Conservation (phyloP, 2,888 invertebrate species). For the Minunthozetes semirufus region DNA sequence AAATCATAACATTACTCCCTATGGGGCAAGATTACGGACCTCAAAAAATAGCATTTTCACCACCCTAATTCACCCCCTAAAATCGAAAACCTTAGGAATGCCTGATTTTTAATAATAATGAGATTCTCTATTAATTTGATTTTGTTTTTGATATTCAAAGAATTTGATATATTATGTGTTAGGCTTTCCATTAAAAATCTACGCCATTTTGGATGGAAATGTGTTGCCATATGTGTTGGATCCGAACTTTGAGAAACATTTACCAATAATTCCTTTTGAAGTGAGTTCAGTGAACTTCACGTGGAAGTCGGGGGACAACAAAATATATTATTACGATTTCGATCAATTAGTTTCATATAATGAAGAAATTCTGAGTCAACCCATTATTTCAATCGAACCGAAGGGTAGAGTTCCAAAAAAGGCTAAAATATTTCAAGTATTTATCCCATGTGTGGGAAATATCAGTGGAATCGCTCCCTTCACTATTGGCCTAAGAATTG, state of each 20-base stretch:
- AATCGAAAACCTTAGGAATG: too few relatives aligned
- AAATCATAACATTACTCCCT: too few relatives aligned
- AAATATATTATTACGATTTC: conserved; percentile 64
- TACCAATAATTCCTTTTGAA: conserved; percentile 85
- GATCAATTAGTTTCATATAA: conserved; percentile 76
- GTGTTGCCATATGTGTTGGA: conserved; percentile 78
- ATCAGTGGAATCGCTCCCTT: conserved; percentile 79
- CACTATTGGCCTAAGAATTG: conserved; percentile 74
- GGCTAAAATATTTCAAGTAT: conserved; percentile 82
- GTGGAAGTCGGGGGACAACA: conserved; percentile 48
- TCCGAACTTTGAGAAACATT: conserved; percentile 78
- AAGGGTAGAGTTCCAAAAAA: conserved; percentile 76
- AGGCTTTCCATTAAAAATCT: conserved; percentile 72
- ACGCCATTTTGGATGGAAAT: conserved; percentile 77
- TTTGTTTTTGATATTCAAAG: neutral
- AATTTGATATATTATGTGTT: neutral
- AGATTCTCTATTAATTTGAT: too few relatives aligned
- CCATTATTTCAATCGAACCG: conserved; percentile 77
- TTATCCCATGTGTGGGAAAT: conserved; percentile 77
- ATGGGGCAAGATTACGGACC: too few relatives aligned
- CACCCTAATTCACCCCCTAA: too few relatives aligned
- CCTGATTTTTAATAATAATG: too few relatives aligned
- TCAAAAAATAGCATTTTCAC: too few relatives aligned
- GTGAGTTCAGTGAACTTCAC: conserved; percentile 54
- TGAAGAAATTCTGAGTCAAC: conserved; percentile 72